These are phyloP conservation scores for Dione juno DNA, from an alignment of 2,888 invertebrate genomes.

Conservation along the genomic window DNA sequence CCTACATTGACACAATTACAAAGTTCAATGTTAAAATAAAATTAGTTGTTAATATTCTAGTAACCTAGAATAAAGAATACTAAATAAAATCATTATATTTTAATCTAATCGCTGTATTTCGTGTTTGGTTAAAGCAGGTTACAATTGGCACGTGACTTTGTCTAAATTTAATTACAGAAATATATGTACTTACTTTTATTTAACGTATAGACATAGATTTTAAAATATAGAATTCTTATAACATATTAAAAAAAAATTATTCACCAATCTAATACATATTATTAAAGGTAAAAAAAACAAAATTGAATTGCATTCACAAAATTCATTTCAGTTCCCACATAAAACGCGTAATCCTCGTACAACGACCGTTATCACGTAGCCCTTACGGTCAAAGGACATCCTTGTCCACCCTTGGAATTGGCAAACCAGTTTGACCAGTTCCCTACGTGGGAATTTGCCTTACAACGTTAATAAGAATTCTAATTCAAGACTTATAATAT, in stretches of 20 bases:
- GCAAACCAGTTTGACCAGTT: constrained; percentile 76
- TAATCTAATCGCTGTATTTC: background rate
- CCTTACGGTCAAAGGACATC: constrained; percentile 51
- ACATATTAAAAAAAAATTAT: too few species aligned
- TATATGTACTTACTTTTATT: too few species aligned
- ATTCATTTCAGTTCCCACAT: constrained; percentile 49
- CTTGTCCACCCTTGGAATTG: constrained; percentile 58
- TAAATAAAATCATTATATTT: background rate
- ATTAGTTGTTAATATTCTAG: background rate
- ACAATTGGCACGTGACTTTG: too few species aligned
- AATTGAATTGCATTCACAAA: constrained; percentile 4
- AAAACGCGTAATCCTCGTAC: constrained; percentile 58
- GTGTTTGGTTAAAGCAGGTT: too few species aligned
- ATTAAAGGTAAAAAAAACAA: constrained; percentile 9
- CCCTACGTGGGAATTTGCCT: constrained; percentile 72
- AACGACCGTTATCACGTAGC: constrained; percentile 62
- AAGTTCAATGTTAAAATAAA: constrained; percentile 14
- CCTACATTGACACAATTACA: constrained; percentile 13
- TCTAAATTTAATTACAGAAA: too few species aligned
- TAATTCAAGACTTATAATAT: background rate
- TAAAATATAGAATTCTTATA: too few species aligned
- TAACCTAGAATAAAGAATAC: too few species aligned
- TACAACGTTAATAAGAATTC: constrained; percentile 45
- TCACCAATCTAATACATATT: background rate
- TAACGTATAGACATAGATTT: too few species aligned